Base-by-base conservation (phyloP, 2,888 invertebrate genomes). In the Rhagonycha fulva region DNA sequence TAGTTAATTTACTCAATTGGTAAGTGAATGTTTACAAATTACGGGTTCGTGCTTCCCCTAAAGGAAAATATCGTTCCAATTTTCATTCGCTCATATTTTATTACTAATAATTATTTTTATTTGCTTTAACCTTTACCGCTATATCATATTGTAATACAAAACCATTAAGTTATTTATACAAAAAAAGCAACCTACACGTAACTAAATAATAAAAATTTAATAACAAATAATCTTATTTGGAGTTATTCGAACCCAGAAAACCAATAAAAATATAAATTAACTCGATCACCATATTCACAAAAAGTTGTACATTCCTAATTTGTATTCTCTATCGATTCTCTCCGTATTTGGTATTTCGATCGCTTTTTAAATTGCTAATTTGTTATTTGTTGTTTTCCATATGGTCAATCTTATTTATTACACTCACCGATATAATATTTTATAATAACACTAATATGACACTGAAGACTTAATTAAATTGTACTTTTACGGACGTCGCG, bases 261-360 rank as follows among this genome's bases (percentile, higher is more conserved):
- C 24, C 63, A 63, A 63, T 63, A 63, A 63, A 24, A 63, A 63
- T 24, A 63, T 63, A 63, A 63, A 63, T 63, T 24, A 14, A 63
- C 19, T 23, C 19, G n/a, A 63, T 63, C 19, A 63, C 9, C 12
- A 63, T 24, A 63, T 14, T 12, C 24, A 63, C 7, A 63, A 63
- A 62, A 63, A 24, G 24, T 24, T 14, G 14, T 19, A 63, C 23
- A 62, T 63, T 19, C 63, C 69, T 75, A 77, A 78, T 74, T 70
- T 78, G 70, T 74, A 72, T 69, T 75, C 69, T 24, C 71, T 68
- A 71, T 72, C 63, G 28, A 47, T 69, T 68, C 71, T 71, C 61
- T 62, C 75, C 75, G 32, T 75, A 75, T 75, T 75, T 68, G 75
- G 75, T 68, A 14, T 71, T 71, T 71, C 47, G 75, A 68, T 28